Percentiles rank a stretch among this genome's conserved stretches.
Evolutionary conservation across 2,797 vertebrate genomes (phyloP).

Genomic region (Vipera latastei): DNA sequence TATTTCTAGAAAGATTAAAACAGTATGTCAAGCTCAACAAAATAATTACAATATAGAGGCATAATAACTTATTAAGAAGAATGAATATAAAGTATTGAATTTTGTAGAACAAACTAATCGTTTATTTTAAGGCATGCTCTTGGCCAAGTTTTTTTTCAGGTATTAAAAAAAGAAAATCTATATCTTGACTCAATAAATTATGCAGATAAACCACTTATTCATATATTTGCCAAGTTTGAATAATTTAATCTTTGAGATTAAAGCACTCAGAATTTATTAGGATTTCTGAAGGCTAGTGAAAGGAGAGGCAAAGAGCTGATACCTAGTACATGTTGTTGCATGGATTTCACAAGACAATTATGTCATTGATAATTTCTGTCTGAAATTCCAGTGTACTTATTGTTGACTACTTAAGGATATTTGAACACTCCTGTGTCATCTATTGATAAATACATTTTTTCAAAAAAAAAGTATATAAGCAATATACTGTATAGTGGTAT

Average conservation of each 20-base stretch:
- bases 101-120: slow-evolving; percentile 21
- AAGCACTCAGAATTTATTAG: background rate
- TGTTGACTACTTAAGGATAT: background rate
- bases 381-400: background rate
- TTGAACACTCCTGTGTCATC: background rate
- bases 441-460: background rate
- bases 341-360: background rate
- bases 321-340: background rate
- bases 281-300: background rate
- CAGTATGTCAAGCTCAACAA: slow-evolving; percentile 46
- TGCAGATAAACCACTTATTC: background rate
- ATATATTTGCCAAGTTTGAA: background rate
- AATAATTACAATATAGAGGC: slow-evolving; percentile 43
- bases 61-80: slow-evolving; percentile 34
- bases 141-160: background rate
- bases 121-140: background rate
- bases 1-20: slow-evolving; percentile 54
- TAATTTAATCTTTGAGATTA: background rate
- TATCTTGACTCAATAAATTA: slow-evolving; percentile 2
- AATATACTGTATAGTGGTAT: background rate
- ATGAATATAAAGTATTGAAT: slow-evolving; percentile 23
- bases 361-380: background rate
- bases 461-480: background rate
- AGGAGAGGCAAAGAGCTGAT: background rate
- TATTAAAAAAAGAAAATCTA: background rate